phyloP scores from a whole-genome alignment of 2,888 invertebrate genomes.

The Drosophila multiciliata region DNA sequence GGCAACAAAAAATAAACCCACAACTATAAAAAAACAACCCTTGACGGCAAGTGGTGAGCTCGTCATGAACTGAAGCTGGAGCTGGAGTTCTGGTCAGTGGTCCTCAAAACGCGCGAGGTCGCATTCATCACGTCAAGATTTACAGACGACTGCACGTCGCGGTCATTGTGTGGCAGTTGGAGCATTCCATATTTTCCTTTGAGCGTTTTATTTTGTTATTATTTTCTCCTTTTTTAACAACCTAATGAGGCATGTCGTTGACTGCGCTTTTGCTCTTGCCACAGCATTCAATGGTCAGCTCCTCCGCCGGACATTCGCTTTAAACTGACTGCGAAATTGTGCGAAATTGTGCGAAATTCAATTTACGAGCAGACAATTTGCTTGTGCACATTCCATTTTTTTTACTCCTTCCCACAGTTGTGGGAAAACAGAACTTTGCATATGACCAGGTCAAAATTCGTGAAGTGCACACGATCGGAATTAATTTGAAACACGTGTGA shows the following conservation, averaged over 20 bases:
- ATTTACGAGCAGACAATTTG: conserved; percentile 6
- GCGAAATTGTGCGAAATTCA: conserved; percentile 31
- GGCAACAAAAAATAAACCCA: conserved; percentile 3
- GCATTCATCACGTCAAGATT: conserved; percentile 51
- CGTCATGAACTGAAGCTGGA: conserved; percentile 57
- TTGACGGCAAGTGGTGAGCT: conserved; percentile 52
- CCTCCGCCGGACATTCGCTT: conserved; percentile 28
- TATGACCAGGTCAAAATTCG: conserved; percentile 12
- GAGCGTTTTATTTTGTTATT: conserved; percentile 36
- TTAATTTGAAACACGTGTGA: background rate
- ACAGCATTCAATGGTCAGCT: conserved; percentile 25
- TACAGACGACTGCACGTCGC: conserved; percentile 29
- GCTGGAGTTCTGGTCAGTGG: conserved; percentile 26
- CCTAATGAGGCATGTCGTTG: conserved; percentile 49
- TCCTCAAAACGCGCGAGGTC: conserved; percentile 31
- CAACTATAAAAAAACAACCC: conserved; percentile 27
- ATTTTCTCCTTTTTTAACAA: conserved; percentile 18
- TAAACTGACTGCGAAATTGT: conserved; percentile 18
- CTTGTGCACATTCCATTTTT: conserved; percentile 10
- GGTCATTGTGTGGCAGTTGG: conserved; percentile 17
- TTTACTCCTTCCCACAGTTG: conserved; percentile 40
- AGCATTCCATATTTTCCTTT: conserved; percentile 64
- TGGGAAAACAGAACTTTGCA: conserved; percentile 11
- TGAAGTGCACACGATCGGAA: background rate
- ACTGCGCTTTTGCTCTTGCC: conserved; percentile 20